Evolutionary conservation across 64 coral and sea anemone species (phyloP).

Genomic region (Catalaphyllia jardinei): DNA sequence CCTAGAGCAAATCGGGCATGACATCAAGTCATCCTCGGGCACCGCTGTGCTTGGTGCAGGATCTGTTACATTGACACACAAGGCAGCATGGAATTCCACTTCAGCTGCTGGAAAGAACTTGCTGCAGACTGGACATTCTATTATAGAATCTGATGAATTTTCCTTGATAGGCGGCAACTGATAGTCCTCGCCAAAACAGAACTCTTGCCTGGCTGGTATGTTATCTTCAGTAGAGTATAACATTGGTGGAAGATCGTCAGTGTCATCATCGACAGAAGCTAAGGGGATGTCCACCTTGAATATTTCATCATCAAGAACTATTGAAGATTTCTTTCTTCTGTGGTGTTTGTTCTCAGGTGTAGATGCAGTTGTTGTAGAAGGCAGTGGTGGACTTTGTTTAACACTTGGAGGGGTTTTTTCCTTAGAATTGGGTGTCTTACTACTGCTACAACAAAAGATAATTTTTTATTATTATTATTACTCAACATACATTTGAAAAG

Average conservation of each 20-base stretch:
- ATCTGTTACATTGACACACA: conserved; percentile 37
- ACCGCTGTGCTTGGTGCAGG: neutral
- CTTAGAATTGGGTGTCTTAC: neutral
- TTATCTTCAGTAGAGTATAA: neutral
- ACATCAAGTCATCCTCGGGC: conserved; percentile 2
- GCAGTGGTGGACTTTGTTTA: neutral
- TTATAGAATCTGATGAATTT: neutral
- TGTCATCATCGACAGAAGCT: neutral
- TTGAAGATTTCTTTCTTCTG: too few relatives aligned
- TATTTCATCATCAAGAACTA: neutral
- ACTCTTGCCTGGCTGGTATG: neutral
- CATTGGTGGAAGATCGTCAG: conserved; percentile 24
- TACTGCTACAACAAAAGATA: neutral
- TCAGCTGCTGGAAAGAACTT: conserved; percentile 36
- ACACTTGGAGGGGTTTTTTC: neutral
- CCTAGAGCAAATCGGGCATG: conserved; percentile 78
- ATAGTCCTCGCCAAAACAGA: neutral
- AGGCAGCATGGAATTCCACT: conserved; percentile 70
- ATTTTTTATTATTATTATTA: neutral
- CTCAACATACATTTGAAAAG: neutral
- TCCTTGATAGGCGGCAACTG: neutral
- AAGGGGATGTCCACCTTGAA: neutral
- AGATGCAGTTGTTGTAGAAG: neutral
- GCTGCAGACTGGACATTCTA: conserved; percentile 74
- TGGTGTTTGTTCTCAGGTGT: neutral